These are phyloP conservation scores for Luehdorfia chinensis DNA, from an alignment of 1,140 invertebrate genomes.

Conservation along the genomic window DNA sequence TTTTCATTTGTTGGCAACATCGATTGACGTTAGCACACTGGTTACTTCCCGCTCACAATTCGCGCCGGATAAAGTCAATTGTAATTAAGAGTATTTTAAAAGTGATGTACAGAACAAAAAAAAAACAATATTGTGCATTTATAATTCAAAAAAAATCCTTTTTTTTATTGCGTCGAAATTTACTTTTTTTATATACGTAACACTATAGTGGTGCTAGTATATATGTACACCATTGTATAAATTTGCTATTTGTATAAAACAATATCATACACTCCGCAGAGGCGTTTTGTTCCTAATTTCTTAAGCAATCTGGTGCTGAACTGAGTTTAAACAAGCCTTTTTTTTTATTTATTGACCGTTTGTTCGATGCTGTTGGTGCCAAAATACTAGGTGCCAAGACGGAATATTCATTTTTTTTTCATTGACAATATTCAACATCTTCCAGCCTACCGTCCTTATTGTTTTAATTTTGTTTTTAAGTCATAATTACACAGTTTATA, in stretches of 20 bases:
- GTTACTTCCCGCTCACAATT: not conserved
- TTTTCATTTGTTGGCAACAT: no score
- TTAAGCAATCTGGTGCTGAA: constrained; percentile 18
- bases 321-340: not conserved
- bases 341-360: not conserved
- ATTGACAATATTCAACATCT: not conserved
- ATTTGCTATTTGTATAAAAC: constrained; percentile 19
- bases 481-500: not conserved
- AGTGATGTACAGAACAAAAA: constrained; percentile 9
- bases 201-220: constrained; percentile 31
- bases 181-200: constrained; percentile 29
- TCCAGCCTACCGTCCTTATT: not conserved
- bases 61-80: constrained; percentile 1
- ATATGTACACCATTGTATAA: constrained; percentile 23
- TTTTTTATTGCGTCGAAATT: constrained; percentile 1
- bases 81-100: not conserved
- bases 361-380: not conserved
- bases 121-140: constrained; percentile 32
- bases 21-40: no score
- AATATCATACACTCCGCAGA: not conserved
- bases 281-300: constrained; percentile 31
- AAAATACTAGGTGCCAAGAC: no score
- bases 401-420: not conserved
- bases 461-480: not conserved
- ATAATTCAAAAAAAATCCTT: constrained; percentile 11